A percentile compares a stretch with the other conserved stretches of the same genome.
phyloP scores from a whole-genome alignment of 1,140 invertebrate genomes.

The Zaprionus vittiger region DNA sequence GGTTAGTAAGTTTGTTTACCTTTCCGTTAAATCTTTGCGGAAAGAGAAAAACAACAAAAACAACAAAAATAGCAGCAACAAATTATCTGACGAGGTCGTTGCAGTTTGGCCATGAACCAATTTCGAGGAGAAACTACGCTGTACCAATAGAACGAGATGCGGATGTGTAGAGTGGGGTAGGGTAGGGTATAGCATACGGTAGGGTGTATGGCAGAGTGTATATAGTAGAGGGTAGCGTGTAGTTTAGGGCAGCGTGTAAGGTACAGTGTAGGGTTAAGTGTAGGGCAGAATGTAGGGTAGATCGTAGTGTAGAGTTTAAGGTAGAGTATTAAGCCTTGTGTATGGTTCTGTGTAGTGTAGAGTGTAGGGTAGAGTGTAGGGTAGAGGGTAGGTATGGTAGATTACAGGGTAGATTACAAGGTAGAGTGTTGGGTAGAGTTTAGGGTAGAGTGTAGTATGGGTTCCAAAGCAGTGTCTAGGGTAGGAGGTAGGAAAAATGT shows the following conservation, averaged over 20 bases:
- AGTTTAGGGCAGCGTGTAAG: background rate
- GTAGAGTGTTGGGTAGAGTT: background rate
- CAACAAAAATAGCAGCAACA: slow-evolving; percentile 20
- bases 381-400: background rate
- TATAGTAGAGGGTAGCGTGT: background rate
- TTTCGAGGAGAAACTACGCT: slow-evolving; percentile 41
- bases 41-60: slow-evolving; percentile 6
- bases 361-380: too few species aligned
- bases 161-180: background rate
- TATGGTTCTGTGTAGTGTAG: too few species aligned
- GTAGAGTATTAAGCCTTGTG: background rate
- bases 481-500: background rate
- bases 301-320: background rate
- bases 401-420: background rate
- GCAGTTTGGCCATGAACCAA: slow-evolving; percentile 65
- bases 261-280: background rate
- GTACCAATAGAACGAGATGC: slow-evolving; percentile 3
- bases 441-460: background rate
- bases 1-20: slow-evolving; percentile 39
- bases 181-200: slow-evolving; percentile 1
- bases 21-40: slow-evolving; percentile 17
- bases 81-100: slow-evolving; percentile 51
- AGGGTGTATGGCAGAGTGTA: background rate
- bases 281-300: background rate
- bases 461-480: background rate